phyloP scores from a whole-genome alignment of 2,888 invertebrate species.

The Arctia plantaginis region DNA sequence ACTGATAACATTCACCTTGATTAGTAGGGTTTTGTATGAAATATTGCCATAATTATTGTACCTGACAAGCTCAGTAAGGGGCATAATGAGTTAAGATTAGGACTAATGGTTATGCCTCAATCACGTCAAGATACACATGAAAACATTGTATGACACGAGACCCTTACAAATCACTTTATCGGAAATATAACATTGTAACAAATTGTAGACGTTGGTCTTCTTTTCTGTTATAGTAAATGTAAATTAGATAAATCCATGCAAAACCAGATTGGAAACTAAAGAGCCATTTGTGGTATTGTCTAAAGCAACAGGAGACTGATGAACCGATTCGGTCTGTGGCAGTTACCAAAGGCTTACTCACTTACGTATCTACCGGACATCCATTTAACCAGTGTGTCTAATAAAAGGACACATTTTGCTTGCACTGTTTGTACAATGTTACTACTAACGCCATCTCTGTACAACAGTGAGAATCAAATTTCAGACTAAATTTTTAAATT shows the following conservation, averaged over 20 bases:
- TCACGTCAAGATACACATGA: constrained; percentile 13
- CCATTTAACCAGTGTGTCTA: constrained; percentile 46
- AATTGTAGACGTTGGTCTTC: constrained; percentile 15
- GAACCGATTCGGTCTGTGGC: constrained; percentile 42
- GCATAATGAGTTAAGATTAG: constrained; percentile 21
- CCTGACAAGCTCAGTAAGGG: constrained; percentile 17
- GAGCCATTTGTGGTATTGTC: constrained; percentile 48
- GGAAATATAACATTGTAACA: constrained; percentile 14
- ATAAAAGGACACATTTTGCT: constrained; percentile 50
- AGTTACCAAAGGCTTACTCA: constrained; percentile 48
- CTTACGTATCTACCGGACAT: constrained; percentile 41
- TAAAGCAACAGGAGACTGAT: constrained; percentile 51
- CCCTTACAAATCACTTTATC: constrained; percentile 3
- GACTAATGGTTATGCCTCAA: constrained; percentile 15
- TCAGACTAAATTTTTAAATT: constrained; percentile 5
- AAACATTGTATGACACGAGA: constrained; percentile 4
- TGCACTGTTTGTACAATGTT: constrained; percentile 30
- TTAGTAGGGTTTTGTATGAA: constrained; percentile 3
- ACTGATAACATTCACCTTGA: constrained; percentile 1
- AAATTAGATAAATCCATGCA: constrained; percentile 34
- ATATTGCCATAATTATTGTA: constrained; percentile 19
- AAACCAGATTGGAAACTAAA: constrained; percentile 38
- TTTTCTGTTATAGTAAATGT: constrained; percentile 11
- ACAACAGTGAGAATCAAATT: constrained; percentile 29
- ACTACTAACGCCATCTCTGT: constrained; percentile 49